Conservation (phyloP, 1,140 invertebrate genomes). For the Bombus pascuorum region DNA sequence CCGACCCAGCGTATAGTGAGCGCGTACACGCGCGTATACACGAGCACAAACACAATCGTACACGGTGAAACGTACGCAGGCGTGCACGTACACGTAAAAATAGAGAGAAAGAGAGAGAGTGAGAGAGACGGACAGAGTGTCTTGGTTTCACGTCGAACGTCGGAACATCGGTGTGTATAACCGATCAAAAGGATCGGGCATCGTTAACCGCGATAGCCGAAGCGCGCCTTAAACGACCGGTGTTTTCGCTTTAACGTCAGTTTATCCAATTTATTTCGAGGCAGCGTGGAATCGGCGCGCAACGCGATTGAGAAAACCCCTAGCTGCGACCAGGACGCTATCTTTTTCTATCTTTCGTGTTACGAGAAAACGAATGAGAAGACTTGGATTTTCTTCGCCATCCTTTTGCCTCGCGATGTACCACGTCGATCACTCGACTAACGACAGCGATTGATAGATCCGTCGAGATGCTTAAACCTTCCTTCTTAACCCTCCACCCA, state of each 20-base stretch:
- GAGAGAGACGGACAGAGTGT: background rate
- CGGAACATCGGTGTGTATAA: conserved; percentile 27
- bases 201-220: conserved; percentile 58
- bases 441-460: too few relatives aligned
- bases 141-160: conserved; percentile 44
- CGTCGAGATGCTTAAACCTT: too few relatives aligned
- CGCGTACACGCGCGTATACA: conserved; percentile 8
- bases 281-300: conserved; percentile 45
- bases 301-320: background rate
- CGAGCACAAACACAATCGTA: background rate
- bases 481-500: too few relatives aligned
- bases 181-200: conserved; percentile 56
- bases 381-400: too few relatives aligned
- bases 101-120: background rate
- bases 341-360: too few relatives aligned
- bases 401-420: too few relatives aligned
- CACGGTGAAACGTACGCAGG: background rate
- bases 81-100: background rate
- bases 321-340: too few relatives aligned
- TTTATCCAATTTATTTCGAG: conserved; percentile 66
- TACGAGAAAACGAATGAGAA: too few relatives aligned
- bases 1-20: conserved; percentile 40
- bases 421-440: too few relatives aligned
- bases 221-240: conserved; percentile 60
- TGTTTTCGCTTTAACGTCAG: conserved; percentile 68